Percentiles rank a stretch among this genome's conserved stretches.
These are phyloP conservation scores for Anagrus nilaparvatae DNA, from an alignment of 1,140 invertebrate species.

Conservation along the genomic window DNA sequence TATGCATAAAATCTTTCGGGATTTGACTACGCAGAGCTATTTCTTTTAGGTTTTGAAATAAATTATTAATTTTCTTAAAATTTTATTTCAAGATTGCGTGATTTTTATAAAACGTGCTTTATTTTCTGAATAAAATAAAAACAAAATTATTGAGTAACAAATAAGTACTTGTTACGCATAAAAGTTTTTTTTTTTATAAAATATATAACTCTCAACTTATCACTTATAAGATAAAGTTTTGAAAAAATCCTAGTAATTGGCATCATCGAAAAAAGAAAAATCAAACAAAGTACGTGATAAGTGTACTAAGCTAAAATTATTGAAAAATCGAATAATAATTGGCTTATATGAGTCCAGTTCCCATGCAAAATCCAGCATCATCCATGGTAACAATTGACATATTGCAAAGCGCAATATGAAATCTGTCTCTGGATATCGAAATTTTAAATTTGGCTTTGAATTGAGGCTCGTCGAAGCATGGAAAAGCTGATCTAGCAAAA, in stretches of 20 bases:
- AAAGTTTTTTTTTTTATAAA: no score
- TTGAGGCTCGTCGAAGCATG: slow-evolving; percentile 94
- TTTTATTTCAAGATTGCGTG: no score
- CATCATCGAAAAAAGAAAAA: not conserved
- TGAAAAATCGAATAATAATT: no score
- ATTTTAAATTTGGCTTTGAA: slow-evolving; percentile 88
- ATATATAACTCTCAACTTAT: not conserved
- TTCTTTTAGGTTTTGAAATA: no score
- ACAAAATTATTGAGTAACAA: no score
- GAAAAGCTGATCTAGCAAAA: slow-evolving; percentile 87
- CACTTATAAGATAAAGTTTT: not conserved
- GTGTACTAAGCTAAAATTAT: no score
- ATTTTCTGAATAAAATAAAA: no score
- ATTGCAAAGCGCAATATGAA: slow-evolving; percentile 81
- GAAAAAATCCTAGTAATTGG: slow-evolving; percentile 2
- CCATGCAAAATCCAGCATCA: slow-evolving; percentile 77
- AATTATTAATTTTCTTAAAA: no score
- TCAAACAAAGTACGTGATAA: not conserved
- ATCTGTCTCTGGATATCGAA: slow-evolving; percentile 75
- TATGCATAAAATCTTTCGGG: no score
- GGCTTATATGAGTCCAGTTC: slow-evolving; percentile 67
- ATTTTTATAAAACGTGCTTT: no score
- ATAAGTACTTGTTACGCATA: no score
- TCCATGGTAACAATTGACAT: slow-evolving; percentile 82
- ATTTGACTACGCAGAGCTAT: no score